phyloP scores from a whole-genome alignment of 92 coral and sea anemone genomes.

The Phenganax stokvisi region DNA sequence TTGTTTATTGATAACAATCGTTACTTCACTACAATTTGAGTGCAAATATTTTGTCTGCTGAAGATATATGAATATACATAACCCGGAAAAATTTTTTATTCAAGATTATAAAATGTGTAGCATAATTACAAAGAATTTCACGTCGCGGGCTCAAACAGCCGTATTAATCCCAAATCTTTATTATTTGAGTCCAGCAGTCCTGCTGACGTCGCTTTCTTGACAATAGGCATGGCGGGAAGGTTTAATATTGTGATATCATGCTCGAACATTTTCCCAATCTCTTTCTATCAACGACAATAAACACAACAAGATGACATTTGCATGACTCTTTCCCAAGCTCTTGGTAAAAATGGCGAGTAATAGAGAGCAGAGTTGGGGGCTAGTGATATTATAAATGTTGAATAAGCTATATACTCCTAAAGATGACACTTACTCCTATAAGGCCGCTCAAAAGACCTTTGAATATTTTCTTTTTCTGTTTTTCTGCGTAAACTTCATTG shows the following conservation, averaged over 20 bases:
- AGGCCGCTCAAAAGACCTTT: slow-evolving; percentile 62
- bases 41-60: too few relatives aligned
- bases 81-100: too few relatives aligned
- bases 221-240: slow-evolving; percentile 71
- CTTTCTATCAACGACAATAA: slow-evolving; percentile 55
- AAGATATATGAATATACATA: too few relatives aligned
- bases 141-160: slow-evolving; percentile 71
- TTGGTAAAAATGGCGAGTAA: too few relatives aligned
- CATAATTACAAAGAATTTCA: slow-evolving; percentile 21
- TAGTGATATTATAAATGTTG: too few relatives aligned
- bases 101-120: too few relatives aligned
- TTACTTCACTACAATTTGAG: too few relatives aligned
- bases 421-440: slow-evolving; percentile 63
- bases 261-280: slow-evolving; percentile 82
- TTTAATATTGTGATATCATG: slow-evolving; percentile 86
- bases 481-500: slow-evolving; percentile 53
- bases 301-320: background rate
- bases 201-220: slow-evolving; percentile 40
- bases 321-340: background rate
- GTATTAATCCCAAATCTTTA: slow-evolving; percentile 56
- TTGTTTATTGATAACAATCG: too few relatives aligned
- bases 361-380: too few relatives aligned
- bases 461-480: slow-evolving; percentile 64
- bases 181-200: slow-evolving; percentile 37
- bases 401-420: too few relatives aligned